Conservation (phyloP, 1,140 invertebrate genomes). For the Octopus bimaculoides region DNA sequence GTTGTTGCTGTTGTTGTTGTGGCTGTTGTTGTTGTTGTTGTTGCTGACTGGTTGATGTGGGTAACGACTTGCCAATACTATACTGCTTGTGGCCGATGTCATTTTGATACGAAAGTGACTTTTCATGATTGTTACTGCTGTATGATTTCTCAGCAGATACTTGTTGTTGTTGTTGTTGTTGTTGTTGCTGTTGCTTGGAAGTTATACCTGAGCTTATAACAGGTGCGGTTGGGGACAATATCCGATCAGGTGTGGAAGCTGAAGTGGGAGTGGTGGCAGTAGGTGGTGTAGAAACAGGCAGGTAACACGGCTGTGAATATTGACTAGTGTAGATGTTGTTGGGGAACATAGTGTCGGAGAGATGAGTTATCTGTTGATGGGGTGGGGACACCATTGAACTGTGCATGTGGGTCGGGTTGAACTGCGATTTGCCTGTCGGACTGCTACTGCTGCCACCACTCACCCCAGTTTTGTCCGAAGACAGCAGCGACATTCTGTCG, state of each 20-base stretch:
- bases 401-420: no score
- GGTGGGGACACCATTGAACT: no score
- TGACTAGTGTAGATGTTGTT: background rate
- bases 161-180: background rate
- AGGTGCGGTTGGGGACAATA: background rate
- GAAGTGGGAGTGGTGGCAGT: no score
- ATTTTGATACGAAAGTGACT: background rate
- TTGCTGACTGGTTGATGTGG: background rate
- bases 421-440: background rate
- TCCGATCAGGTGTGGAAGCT: background rate
- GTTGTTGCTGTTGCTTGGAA: background rate
- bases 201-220: conserved; percentile 1
- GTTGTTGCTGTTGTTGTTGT: background rate
- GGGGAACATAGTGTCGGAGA: background rate
- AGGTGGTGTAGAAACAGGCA: background rate
- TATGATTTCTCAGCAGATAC: background rate
- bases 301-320: background rate
- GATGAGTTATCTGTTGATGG: background rate
- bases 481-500: background rate
- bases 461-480: background rate
- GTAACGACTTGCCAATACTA: background rate
- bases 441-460: background rate
- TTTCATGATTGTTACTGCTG: background rate
- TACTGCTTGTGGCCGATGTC: background rate
- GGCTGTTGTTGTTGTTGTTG: background rate